Percentiles rank a stretch among this genome's conserved stretches.
These are phyloP conservation scores for Apeltes quadracus DNA, from an alignment of 2,113 vertebrate species.

Conservation along the genomic window DNA sequence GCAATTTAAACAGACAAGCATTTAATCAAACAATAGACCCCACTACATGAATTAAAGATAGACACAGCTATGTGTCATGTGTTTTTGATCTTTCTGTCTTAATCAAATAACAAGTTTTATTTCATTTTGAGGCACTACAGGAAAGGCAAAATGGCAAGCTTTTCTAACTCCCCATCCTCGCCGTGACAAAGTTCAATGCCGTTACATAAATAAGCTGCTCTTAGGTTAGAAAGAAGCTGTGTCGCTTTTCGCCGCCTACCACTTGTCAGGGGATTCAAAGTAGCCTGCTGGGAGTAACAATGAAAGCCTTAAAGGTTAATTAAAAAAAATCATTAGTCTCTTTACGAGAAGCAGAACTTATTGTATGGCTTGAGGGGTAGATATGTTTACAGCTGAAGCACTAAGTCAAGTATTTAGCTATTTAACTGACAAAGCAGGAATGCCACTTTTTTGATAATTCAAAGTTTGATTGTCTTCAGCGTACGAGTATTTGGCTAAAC, in stretches of 20 bases:
- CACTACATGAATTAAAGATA: background rate
- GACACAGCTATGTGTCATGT: background rate
- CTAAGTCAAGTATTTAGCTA: background rate
- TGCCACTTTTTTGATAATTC: too few species aligned
- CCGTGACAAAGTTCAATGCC: background rate
- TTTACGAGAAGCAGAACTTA: background rate
- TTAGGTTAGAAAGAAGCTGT: constrained; percentile 1
- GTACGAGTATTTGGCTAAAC: too few species aligned
- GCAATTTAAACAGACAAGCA: background rate
- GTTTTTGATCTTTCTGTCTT: background rate
- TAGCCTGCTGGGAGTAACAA: background rate
- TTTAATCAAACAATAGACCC: background rate
- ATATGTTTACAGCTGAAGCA: background rate
- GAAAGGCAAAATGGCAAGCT: too few species aligned
- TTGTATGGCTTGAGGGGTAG: background rate
- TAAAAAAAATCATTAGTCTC: background rate
- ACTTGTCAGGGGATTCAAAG: background rate
- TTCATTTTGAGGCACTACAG: background rate
- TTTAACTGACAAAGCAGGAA: background rate
- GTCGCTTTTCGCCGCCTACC: background rate
- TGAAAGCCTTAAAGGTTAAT: background rate
- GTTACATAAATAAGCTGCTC: background rate
- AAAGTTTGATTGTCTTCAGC: background rate
- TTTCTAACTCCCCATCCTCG: background rate
- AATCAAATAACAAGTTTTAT: background rate